Evolutionary conservation across 2,113 vertebrate species (phyloP).

Genomic region (Erythrocercus mccallii): DNA sequence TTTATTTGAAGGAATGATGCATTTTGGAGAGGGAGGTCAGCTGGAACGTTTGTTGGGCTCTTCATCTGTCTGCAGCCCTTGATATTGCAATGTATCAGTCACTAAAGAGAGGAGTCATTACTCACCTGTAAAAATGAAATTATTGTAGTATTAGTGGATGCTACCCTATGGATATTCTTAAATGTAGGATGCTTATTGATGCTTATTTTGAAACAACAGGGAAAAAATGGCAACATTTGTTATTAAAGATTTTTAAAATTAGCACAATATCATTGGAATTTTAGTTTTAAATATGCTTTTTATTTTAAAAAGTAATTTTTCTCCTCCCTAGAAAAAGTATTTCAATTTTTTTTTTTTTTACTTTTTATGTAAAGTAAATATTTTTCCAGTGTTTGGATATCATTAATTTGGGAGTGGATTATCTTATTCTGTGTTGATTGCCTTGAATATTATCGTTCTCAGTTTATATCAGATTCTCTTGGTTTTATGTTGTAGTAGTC

Average conservation of each 20-base stretch:
- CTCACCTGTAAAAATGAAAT: background rate
- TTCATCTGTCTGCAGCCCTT: constrained; percentile 10
- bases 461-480: background rate
- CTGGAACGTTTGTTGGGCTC: background rate
- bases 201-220: background rate
- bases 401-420: background rate
- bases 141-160: background rate
- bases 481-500: background rate
- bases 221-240: background rate
- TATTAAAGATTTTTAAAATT: background rate
- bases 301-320: background rate
- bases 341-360: no score
- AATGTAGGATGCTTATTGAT: background rate
- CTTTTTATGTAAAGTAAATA: background rate
- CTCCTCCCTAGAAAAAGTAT: background rate
- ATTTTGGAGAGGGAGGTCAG: constrained; percentile 29
- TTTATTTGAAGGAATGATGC: constrained; percentile 2
- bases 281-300: background rate
- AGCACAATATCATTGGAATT: background rate
- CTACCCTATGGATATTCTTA: background rate
- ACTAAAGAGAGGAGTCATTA: constrained; percentile 1
- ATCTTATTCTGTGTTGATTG: background rate
- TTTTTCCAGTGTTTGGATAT: background rate
- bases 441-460: background rate
- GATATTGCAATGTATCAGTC: background rate